Conservation (phyloP, 64 coral and sea anemone species). For the Anthopleura sola region DNA sequence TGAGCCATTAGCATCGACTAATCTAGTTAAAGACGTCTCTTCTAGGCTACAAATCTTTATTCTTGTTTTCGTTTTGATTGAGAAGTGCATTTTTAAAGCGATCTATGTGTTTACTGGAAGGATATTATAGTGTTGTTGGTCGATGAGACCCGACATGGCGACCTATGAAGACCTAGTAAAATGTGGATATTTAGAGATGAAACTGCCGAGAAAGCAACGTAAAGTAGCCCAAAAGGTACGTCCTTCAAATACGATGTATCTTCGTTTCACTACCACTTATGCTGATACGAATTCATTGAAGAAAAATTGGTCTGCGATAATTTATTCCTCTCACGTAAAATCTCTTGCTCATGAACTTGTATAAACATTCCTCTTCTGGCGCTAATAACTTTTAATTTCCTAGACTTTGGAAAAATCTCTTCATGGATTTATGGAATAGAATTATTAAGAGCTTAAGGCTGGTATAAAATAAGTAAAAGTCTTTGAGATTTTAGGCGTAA, state of each 20-base stretch:
- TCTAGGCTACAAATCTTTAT: background rate
- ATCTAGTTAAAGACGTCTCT: background rate
- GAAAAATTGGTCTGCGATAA: background rate
- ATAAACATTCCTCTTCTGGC: background rate
- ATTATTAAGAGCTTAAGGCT: background rate
- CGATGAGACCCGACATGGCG: slow-evolving; percentile 56
- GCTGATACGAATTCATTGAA: background rate
- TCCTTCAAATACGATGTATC: background rate
- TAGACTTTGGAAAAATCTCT: background rate
- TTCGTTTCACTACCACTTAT: background rate
- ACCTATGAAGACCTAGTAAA: slow-evolving; percentile 87
- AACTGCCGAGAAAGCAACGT: slow-evolving; percentile 80
- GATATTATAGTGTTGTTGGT: background rate
- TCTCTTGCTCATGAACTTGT: background rate
- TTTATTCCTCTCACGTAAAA: background rate
- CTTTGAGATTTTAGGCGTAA: background rate
- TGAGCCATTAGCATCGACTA: background rate
- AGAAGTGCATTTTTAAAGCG: background rate
- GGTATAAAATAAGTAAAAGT: background rate
- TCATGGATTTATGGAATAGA: background rate
- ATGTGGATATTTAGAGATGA: slow-evolving; percentile 93
- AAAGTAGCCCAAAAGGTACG: slow-evolving; percentile 78
- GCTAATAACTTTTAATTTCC: background rate
- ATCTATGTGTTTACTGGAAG: background rate
- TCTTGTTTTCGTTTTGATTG: background rate